Percentiles rank a stretch among this genome's conserved stretches.
phyloP scores from a whole-genome alignment of 2,888 invertebrate genomes.

The Bombyx huttoni region DNA sequence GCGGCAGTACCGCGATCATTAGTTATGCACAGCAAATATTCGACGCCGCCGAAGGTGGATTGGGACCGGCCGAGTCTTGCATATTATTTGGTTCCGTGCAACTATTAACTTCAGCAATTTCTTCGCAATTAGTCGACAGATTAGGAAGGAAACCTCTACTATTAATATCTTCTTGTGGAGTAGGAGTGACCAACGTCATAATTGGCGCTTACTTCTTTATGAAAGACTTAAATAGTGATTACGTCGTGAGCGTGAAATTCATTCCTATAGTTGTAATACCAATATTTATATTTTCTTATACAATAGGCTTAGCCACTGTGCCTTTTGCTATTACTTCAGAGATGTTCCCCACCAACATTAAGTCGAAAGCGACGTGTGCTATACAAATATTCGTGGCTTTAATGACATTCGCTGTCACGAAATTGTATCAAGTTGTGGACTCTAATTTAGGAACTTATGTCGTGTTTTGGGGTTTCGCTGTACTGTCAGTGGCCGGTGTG shows the following conservation, averaged over 20 bases:
- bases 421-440: constrained; percentile 69
- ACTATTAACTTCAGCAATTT: constrained; percentile 67
- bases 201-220: constrained; percentile 72
- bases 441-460: constrained; percentile 63
- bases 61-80: constrained; percentile 62
- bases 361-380: constrained; percentile 76
- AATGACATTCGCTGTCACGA: constrained; percentile 73
- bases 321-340: constrained; percentile 76
- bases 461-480: constrained; percentile 71
- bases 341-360: constrained; percentile 75
- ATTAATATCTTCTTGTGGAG: constrained; percentile 70
- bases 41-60: constrained; percentile 56
- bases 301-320: constrained; percentile 75
- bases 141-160: constrained; percentile 75
- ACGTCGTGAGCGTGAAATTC: constrained; percentile 59
- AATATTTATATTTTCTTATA: constrained; percentile 74
- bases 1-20: constrained; percentile 73
- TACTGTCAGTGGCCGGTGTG: constrained; percentile 61
- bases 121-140: constrained; percentile 73
- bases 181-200: constrained; percentile 63
- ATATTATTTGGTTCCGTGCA: constrained; percentile 69
- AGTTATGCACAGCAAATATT: constrained; percentile 76
- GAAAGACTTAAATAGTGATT: constrained; percentile 54
- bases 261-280: constrained; percentile 73
- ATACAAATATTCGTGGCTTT: constrained; percentile 74